A percentile compares a stretch with the other conserved stretches of the same genome.
phyloP scores from a whole-genome alignment of 2,888 invertebrate species.

The Notodonta dromedarius region DNA sequence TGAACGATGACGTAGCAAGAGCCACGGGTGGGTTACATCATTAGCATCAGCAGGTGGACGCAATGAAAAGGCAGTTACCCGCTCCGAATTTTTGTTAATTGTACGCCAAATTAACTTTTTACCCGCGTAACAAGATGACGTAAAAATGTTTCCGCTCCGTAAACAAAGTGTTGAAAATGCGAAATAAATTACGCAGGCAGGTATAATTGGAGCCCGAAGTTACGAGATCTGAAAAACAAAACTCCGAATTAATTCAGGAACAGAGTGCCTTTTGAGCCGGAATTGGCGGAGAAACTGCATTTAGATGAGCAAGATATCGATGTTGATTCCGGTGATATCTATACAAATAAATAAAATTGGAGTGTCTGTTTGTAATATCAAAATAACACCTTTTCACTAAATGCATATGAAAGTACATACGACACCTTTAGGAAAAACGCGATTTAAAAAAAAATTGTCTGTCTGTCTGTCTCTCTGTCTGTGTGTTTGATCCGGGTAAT shows the following conservation, averaged over 20 bases:
- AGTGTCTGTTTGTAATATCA: too few species aligned
- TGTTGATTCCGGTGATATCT: too few species aligned
- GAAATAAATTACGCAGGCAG: not conserved
- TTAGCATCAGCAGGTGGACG: conserved; percentile 45
- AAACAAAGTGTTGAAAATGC: conserved; percentile 7
- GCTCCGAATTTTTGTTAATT: conserved; percentile 39
- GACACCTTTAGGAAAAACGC: too few species aligned
- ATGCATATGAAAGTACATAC: too few species aligned
- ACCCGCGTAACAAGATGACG: conserved; percentile 5
- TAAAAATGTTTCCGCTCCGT: conserved; percentile 14
- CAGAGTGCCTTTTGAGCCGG: not conserved
- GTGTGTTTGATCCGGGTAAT: too few species aligned
- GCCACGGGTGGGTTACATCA: conserved; percentile 33
- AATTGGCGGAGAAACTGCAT: not conserved
- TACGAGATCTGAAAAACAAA: too few species aligned
- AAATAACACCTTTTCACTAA: too few species aligned
- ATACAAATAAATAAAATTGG: too few species aligned
- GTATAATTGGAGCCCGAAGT: too few species aligned
- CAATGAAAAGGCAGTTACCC: conserved; percentile 39
- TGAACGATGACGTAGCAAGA: conserved; percentile 37
- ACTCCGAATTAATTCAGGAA: not conserved
- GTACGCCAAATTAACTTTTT: conserved; percentile 31
- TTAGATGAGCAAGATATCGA: too few species aligned
- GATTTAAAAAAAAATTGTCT: too few species aligned
- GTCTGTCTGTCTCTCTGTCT: too few species aligned